phyloP scores from a whole-genome alignment of 2,888 invertebrate genomes.

The Heliconius erato region DNA sequence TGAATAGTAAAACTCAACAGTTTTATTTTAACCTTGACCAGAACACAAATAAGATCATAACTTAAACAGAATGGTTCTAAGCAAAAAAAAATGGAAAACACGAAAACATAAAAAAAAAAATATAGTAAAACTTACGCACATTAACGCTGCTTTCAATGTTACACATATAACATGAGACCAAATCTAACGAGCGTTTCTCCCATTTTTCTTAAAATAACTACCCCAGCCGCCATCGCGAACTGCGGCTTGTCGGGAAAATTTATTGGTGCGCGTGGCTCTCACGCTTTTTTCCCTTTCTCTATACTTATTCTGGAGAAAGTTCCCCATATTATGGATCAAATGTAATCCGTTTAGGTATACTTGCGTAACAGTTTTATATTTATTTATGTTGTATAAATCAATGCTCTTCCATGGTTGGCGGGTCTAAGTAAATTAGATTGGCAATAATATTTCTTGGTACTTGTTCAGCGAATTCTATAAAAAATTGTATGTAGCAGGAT shows the following conservation, averaged over 20 bases:
- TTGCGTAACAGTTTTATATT: conserved; percentile 4
- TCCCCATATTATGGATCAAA: conserved; percentile 45
- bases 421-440: neutral
- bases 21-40: too few species aligned
- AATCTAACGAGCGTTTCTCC: conserved; percentile 43
- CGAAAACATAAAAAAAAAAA: neutral
- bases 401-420: neutral
- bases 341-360: conserved; percentile 24
- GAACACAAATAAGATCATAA: too few species aligned
- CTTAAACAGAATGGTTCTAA: neutral
- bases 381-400: conserved; percentile 5
- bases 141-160: neutral
- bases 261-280: conserved; percentile 70
- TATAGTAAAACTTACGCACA: neutral
- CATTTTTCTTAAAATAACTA: conserved; percentile 55
- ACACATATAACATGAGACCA: neutral
- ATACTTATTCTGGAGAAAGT: conserved; percentile 44
- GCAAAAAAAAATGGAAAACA: neutral
- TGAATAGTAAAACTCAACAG: too few species aligned
- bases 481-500: too few species aligned
- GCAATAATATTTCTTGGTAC: neutral
- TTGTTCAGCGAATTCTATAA: too few species aligned
- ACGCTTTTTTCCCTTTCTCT: conserved; percentile 52
- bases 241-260: conserved; percentile 66
- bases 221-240: conserved; percentile 62